Base-by-base conservation (phyloP, 2,113 vertebrate genomes). In the Triplophysa dalaica region DNA sequence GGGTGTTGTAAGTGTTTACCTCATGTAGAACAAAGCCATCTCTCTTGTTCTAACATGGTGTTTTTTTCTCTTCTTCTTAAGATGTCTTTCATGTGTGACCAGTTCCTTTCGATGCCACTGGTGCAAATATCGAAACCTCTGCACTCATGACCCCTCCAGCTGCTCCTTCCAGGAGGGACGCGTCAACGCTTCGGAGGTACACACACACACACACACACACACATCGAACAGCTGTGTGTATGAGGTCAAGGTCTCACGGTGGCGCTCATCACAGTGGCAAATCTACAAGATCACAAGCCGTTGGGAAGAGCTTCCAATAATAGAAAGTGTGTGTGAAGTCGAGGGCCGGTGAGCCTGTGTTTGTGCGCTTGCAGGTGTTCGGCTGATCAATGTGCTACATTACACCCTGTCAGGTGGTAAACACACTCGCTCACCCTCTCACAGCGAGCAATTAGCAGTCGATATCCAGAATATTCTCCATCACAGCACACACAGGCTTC, bases 61-160 rank as follows among this genome's bases (percentile, higher is more conserved):
- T 58, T 72, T 70, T 56, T 64, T 16, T 62, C 60, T 19, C 60
- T 10, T 22, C 3, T 65, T 19, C 79, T 87, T 70, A 82, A 98
- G 98, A 92, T 99, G 97, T 92, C 93, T 99, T 82, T 99, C 98
- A 21, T 99, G 98, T 41, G 98, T 99, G 86, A 98, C 95, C 91
- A 98, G 98, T 29, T 95, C 96, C 54, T 99, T 99, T 91, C 96
- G 93, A 86, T 99, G 98, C 91, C 97, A 98, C 85, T 99, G 98
- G 98, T 99, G 98, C 93, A 99, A 99, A 86, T 99, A 99, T 88
- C 92, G 97, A 45, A 98, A 98, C 92, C 92, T 99, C 73, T 99
- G 98, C 80, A 99, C 98, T 19, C 98, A 99, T 0, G 97, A 99
- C 89, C 98, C 98, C 58, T 97, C 95, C 86, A 98, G 94, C 78